Conservation (phyloP, 1,140 invertebrate genomes). For the Meloidogyne floridensis region DNA sequence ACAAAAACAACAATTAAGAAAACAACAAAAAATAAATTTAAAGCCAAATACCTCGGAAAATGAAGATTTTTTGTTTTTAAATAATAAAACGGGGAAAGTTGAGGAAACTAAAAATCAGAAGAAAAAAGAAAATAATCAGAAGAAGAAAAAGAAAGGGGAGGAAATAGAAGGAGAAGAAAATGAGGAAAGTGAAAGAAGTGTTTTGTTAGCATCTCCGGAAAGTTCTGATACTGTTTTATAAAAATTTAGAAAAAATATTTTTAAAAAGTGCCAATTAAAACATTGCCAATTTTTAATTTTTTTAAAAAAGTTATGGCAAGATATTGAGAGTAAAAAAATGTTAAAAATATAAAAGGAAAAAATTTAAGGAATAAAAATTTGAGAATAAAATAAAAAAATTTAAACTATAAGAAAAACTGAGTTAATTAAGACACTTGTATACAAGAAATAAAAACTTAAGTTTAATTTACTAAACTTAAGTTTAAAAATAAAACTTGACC, state of each 20-base stretch:
- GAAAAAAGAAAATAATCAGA: background rate
- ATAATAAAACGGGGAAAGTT: background rate
- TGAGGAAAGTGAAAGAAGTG: background rate
- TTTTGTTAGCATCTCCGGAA: background rate
- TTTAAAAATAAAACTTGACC: too few species aligned
- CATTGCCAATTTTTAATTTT: conserved; percentile 1
- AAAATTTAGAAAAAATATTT: background rate
- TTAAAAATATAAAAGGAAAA: background rate
- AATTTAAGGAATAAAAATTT: too few species aligned
- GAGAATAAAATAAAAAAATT: too few species aligned
- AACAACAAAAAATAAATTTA: conserved; percentile 1
- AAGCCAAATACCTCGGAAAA: background rate
- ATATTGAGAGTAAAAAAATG: background rate
- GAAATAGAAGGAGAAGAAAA: background rate
- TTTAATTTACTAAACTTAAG: too few species aligned
- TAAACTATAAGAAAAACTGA: too few species aligned
- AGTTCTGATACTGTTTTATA: background rate
- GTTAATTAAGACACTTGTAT: too few species aligned
- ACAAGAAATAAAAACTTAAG: too few species aligned
- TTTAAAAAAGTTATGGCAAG: background rate
- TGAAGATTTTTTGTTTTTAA: background rate
- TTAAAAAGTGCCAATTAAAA: background rate
- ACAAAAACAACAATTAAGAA: background rate
- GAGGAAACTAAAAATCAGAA: background rate
- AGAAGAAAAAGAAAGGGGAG: background rate